Conservation (phyloP, 2,113 vertebrate genomes). For the Etia nguti region DNA sequence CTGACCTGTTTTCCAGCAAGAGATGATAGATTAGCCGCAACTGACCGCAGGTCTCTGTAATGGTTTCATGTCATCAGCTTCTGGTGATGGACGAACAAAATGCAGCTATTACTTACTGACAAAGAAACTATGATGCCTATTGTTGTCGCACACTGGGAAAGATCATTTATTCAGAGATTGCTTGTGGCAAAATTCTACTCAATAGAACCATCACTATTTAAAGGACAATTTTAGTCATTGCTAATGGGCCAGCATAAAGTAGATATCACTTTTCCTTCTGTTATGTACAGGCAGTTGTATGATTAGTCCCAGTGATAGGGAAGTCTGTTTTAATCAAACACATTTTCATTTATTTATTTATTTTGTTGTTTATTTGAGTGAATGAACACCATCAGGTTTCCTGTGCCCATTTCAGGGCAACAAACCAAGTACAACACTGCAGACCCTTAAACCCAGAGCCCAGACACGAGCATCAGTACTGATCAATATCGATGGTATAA, state of each 20-base stretch:
- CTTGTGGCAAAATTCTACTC: background rate
- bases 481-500: background rate
- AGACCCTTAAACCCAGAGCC: background rate
- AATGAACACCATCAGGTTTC: background rate
- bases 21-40: constrained; percentile 19
- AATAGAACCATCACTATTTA: background rate
- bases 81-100: background rate
- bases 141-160: background rate
- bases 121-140: background rate
- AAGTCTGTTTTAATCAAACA: background rate
- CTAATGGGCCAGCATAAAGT: background rate
- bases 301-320: background rate
- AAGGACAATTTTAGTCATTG: background rate
- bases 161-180: background rate
- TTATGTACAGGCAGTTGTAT: background rate
- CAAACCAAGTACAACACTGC: background rate
- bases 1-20: background rate
- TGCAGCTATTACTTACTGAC: background rate
- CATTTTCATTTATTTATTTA: background rate
- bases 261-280: background rate
- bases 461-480: background rate
- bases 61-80: background rate
- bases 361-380: background rate
- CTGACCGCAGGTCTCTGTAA: constrained; percentile 7
- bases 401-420: background rate